phyloP scores from a whole-genome alignment of 2,797 vertebrate genomes.

The Malurus splendens region DNA sequence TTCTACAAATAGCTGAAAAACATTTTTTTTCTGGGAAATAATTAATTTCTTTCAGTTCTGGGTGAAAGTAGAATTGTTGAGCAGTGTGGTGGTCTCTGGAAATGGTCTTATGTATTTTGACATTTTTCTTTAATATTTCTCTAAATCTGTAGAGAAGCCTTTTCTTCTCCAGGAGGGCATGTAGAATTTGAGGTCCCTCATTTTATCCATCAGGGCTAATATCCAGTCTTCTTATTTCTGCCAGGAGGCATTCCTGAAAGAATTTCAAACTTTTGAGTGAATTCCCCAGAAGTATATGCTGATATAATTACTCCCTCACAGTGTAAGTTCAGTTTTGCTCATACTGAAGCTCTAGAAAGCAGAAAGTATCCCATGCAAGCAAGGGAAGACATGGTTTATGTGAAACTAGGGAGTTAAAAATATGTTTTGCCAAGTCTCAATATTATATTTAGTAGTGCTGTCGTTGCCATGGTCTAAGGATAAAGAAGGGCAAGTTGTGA shows the following conservation, averaged over 20 bases:
- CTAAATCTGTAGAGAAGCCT: background rate
- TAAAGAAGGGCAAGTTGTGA: slow-evolving; percentile 28
- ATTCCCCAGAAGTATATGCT: background rate
- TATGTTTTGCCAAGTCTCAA: background rate
- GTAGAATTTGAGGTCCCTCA: background rate
- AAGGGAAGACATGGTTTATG: background rate
- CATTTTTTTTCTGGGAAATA: slow-evolving; percentile 17
- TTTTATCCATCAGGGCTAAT: slow-evolving; percentile 7
- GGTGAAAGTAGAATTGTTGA: background rate
- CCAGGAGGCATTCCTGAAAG: background rate
- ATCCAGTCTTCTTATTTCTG: background rate
- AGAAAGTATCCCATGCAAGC: background rate
- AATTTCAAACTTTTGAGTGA: slow-evolving; percentile 11
- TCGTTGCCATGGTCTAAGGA: background rate
- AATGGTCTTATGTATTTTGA: background rate
- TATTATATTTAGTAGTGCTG: slow-evolving; percentile 21
- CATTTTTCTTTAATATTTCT: background rate
- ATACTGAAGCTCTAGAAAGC: background rate
- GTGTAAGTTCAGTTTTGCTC: background rate
- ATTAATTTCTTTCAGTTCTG: background rate
- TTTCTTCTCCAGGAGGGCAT: background rate
- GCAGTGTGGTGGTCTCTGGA: background rate
- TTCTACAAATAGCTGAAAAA: background rate
- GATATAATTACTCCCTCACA: background rate
- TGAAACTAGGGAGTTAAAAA: slow-evolving; percentile 25